Percentiles rank a stretch among this genome's conserved stretches.
Evolutionary conservation across 2,113 vertebrate species (phyloP).

Genomic region (Psittacula cyanocephala): DNA sequence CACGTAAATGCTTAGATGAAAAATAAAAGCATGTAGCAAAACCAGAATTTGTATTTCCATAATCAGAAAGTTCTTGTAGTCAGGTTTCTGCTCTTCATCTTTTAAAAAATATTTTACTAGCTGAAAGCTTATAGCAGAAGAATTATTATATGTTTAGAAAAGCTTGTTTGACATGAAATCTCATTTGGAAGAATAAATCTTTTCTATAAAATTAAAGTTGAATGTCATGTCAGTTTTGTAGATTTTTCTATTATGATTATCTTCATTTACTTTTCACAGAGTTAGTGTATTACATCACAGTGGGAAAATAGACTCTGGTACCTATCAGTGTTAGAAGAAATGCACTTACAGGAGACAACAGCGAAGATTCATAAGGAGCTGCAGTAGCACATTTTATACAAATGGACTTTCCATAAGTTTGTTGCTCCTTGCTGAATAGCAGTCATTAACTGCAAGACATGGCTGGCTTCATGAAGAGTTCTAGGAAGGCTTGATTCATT

Average conservation of each 20-base stretch:
- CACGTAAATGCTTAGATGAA: not conserved
- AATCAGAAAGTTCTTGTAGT: not conserved
- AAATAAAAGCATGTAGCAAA: not conserved
- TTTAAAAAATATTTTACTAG: not conserved
- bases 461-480: not conserved
- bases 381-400: not conserved
- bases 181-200: not conserved
- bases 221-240: not conserved
- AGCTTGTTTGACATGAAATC: not conserved
- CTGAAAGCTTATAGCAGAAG: not conserved
- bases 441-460: not conserved
- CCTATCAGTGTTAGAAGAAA: not conserved
- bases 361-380: not conserved
- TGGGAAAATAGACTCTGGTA: not conserved
- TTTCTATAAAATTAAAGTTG: not conserved
- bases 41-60: not conserved
- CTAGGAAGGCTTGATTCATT: slow-evolving; percentile 23
- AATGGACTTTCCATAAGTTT: not conserved
- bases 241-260: not conserved
- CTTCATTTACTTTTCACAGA: not conserved
- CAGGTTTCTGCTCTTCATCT: not conserved
- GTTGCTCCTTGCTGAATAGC: not conserved
- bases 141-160: not conserved
- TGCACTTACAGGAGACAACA: not conserved
- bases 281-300: not conserved